Conservation (phyloP, 2,113 vertebrate genomes). For the Asarcornis scutulata region DNA sequence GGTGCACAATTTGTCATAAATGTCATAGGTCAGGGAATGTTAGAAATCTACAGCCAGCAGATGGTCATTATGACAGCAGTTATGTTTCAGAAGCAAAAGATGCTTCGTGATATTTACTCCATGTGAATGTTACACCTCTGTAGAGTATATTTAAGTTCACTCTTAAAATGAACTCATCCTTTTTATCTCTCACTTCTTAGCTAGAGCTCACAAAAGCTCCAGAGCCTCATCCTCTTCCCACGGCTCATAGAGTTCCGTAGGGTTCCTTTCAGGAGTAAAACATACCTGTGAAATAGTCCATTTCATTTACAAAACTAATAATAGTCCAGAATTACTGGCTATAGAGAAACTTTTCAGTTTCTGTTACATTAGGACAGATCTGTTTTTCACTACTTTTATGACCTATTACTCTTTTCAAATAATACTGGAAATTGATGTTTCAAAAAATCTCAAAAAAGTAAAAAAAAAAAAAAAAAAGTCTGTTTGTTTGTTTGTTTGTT, state of each 20-base stretch:
- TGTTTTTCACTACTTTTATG: background rate
- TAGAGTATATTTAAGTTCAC: constrained; percentile 62
- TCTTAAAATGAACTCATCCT: constrained; percentile 55
- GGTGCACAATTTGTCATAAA: constrained; percentile 89
- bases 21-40: constrained; percentile 86
- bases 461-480: too few relatives aligned
- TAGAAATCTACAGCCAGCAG: constrained; percentile 81
- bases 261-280: background rate
- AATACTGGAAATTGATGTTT: background rate
- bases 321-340: background rate
- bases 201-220: background rate
- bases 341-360: background rate
- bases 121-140: constrained; percentile 70
- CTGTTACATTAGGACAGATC: background rate
- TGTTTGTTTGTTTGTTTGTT: too few relatives aligned
- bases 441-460: background rate
- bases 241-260: background rate
- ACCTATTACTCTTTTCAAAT: background rate
- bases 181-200: constrained; percentile 33
- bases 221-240: background rate
- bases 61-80: constrained; percentile 85
- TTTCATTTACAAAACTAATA: background rate
- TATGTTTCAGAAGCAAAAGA: constrained; percentile 72
- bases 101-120: constrained; percentile 73
- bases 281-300: background rate